Evolutionary conservation across 2,797 vertebrate genomes (phyloP), one percentile per base, ranked within the genome.

Genomic region (Lacerta viridis): DNA sequence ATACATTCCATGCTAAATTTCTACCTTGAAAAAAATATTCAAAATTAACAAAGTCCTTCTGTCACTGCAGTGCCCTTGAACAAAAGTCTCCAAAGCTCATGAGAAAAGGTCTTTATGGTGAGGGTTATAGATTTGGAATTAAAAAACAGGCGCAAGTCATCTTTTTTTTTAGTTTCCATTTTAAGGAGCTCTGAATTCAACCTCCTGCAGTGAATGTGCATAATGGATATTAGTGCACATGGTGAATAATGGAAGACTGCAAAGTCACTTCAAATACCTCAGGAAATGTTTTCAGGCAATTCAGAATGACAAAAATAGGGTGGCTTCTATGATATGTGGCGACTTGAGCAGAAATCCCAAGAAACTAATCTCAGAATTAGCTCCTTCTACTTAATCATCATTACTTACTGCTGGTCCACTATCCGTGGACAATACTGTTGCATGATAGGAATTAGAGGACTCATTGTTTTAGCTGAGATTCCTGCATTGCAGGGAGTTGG

Each of bases 71-170:
- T 83, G 33, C 11, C 74, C 74, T 78, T 83, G 33, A 55, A 66
- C 3, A 18, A 71, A 88, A 23, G 41, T 74, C 29, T 7, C 46
- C 18, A 23, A 11, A n/a, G 3, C 9, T 50, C 72, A 68, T 15
- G 72, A 50, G 61, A 77, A 76, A 82, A 88, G 74, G 15, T n/a
- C 36, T 85, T 85, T 75, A 43, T 4, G 20, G 61, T n/a, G 50
- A 41, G 36, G 72, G 76, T 64, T 76, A 85, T 85, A 17, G 39
- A 74, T 76, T n/a, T 85, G 17, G 36, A 85, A 85, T 76, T 64
- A 85, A 84, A 85, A 18, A 36, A 85, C 25, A 17, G 29, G 29
- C 33, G 18, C 17, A 84, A 75, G 50, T 6, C 25, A n/a, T 75
- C 29, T 39, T 17, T 84, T 13, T 50, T 50, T 15, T 20, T 85